Evolutionary conservation across 2,113 vertebrate species (phyloP).

Genomic region (human (Homo sapiens)): DNA sequence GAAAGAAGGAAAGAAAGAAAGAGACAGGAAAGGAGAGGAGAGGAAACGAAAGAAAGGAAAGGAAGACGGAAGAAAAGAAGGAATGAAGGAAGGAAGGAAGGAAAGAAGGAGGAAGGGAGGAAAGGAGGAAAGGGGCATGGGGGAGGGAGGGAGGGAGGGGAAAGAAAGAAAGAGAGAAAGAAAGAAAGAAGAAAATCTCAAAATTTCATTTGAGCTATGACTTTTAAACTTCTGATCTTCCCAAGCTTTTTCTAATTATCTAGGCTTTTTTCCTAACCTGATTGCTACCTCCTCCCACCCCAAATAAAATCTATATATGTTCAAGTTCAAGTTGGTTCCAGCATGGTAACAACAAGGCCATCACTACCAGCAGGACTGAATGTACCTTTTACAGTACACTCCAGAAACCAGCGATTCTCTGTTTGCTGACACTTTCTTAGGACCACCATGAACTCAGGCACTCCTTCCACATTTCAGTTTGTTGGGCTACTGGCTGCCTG

Average conservation of each 20-base stretch:
- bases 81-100: too few species aligned
- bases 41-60: too few species aligned
- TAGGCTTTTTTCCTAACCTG: background rate
- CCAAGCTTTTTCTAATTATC: background rate
- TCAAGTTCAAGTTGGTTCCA: background rate
- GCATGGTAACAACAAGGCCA: background rate
- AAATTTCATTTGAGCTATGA: background rate
- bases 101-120: too few species aligned
- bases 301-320: background rate
- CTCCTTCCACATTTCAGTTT: background rate
- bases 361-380: background rate
- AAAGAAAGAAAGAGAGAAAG: too few species aligned
- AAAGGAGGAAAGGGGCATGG: too few species aligned
- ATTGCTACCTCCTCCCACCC: background rate
- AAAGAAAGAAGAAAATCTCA: background rate
- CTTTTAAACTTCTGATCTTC: background rate
- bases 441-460: background rate
- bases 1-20: too few species aligned
- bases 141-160: too few species aligned
- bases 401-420: background rate
- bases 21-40: too few species aligned
- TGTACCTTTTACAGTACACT: background rate
- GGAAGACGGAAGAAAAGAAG: too few species aligned
- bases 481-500: background rate
- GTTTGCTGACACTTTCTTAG: background rate